Evolutionary conservation across 1,140 invertebrate species (phyloP).

Genomic region (Carposina sasakii): DNA sequence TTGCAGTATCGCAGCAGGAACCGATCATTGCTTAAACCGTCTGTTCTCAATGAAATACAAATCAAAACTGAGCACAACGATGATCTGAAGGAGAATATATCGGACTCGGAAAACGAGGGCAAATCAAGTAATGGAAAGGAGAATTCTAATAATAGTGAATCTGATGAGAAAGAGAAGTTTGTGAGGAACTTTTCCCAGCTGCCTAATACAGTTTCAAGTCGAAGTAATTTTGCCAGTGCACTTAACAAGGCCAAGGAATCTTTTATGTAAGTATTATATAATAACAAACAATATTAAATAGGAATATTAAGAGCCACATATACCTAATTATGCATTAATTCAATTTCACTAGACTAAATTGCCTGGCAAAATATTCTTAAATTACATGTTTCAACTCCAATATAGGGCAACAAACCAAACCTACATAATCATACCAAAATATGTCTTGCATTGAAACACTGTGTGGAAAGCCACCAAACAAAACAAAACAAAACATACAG

Average conservation of each 20-base stretch:
- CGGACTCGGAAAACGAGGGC: slow-evolving; percentile 54
- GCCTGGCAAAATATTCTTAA: too few species aligned
- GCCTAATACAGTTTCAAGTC: slow-evolving; percentile 47
- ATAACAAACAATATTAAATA: too few species aligned
- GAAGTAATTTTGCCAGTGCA: slow-evolving; percentile 63
- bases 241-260: slow-evolving; percentile 66
- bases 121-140: slow-evolving; percentile 48
- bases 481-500: too few species aligned
- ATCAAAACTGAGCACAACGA: slow-evolving; percentile 57
- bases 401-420: too few species aligned
- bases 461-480: too few species aligned
- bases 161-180: slow-evolving; percentile 47
- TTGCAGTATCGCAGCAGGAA: slow-evolving; percentile 53
- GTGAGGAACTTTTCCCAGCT: slow-evolving; percentile 40
- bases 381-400: too few species aligned
- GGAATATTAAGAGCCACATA: too few species aligned
- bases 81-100: slow-evolving; percentile 35
- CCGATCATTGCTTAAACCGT: slow-evolving; percentile 63
- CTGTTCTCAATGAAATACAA: slow-evolving; percentile 66
- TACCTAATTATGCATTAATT: too few species aligned
- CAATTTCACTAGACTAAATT: too few species aligned
- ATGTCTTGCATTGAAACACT: too few species aligned
- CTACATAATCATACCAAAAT: too few species aligned
- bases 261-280: slow-evolving; percentile 66
- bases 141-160: slow-evolving; percentile 47